phyloP scores from a whole-genome alignment of 2,113 vertebrate species.

The Syrmaticus mikado region DNA sequence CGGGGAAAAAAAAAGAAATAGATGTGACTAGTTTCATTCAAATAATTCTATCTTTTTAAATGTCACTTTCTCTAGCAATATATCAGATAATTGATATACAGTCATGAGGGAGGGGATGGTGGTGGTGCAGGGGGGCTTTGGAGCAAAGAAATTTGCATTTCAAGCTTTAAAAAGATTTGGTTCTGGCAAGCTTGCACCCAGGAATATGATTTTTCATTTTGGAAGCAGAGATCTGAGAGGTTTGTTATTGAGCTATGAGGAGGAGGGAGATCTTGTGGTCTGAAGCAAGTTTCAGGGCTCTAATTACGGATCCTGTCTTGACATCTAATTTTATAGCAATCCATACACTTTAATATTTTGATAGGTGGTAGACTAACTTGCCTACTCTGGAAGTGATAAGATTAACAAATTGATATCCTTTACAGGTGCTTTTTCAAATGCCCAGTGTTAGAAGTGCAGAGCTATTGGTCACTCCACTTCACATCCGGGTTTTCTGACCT shows the following conservation, averaged over 20 bases:
- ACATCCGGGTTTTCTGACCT: background rate
- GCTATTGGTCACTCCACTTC: background rate
- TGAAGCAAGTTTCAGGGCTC: slow-evolving; percentile 18
- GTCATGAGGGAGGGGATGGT: too few species aligned
- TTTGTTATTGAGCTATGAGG: slow-evolving; percentile 6
- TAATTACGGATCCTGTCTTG: slow-evolving; percentile 34
- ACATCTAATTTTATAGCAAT: background rate
- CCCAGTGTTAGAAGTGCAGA: background rate
- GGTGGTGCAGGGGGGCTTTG: background rate
- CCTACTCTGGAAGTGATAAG: background rate
- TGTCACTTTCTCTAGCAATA: background rate
- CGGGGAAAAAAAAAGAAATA: background rate
- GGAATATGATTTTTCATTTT: background rate
- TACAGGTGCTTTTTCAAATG: background rate
- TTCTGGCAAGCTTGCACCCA: background rate
- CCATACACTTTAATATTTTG: background rate
- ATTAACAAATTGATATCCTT: background rate
- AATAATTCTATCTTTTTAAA: background rate
- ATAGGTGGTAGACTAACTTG: background rate
- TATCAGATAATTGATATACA: background rate
- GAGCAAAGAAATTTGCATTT: background rate
- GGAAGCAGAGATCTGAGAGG: background rate
- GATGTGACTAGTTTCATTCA: background rate
- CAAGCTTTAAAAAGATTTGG: background rate
- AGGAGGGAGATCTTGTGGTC: background rate